phyloP scores from a whole-genome alignment of 2,888 invertebrate species.

The Ecdyonurus torrentis region DNA sequence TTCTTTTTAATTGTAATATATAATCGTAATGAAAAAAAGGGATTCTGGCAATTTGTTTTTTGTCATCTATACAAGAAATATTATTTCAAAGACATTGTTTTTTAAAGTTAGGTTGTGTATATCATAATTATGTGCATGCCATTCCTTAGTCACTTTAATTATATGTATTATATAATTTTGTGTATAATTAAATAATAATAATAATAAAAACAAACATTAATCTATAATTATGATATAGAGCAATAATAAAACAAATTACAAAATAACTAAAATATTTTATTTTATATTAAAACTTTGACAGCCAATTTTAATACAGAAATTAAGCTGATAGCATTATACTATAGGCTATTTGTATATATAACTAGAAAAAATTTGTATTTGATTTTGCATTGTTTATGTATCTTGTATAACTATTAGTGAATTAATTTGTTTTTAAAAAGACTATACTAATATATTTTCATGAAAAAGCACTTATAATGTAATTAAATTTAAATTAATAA shows the following conservation, averaged over 20 bases:
- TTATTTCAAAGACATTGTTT: no score
- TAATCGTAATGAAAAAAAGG: not conserved
- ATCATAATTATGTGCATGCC: slow-evolving; percentile 3
- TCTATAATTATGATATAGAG: not conserved
- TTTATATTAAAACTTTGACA: not conserved
- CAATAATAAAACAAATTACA: not conserved
- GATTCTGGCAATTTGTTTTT: not conserved
- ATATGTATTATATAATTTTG: not conserved
- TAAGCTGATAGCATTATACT: not conserved
- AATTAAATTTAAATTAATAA: not conserved
- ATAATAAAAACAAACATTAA: not conserved
- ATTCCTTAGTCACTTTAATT: not conserved
- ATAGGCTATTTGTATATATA: not conserved
- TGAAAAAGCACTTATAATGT: slow-evolving; percentile 3
- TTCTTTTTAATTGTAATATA: no score
- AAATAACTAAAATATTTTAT: slow-evolving; percentile 1
- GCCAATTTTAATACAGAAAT: not conserved
- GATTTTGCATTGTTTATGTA: no score
- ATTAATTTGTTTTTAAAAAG: slow-evolving; percentile 5
- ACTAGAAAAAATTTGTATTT: not conserved
- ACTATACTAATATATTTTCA: slow-evolving; percentile 1
- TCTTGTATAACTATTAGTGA: no score
- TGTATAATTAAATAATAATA: not conserved
- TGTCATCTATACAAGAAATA: not conserved
- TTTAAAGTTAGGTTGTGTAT: slow-evolving; percentile 1